Evolutionary conservation across 2,888 invertebrate species (phyloP), one percentile per base, ranked within the genome.

Genomic region (Eupithecia exiguata): DNA sequence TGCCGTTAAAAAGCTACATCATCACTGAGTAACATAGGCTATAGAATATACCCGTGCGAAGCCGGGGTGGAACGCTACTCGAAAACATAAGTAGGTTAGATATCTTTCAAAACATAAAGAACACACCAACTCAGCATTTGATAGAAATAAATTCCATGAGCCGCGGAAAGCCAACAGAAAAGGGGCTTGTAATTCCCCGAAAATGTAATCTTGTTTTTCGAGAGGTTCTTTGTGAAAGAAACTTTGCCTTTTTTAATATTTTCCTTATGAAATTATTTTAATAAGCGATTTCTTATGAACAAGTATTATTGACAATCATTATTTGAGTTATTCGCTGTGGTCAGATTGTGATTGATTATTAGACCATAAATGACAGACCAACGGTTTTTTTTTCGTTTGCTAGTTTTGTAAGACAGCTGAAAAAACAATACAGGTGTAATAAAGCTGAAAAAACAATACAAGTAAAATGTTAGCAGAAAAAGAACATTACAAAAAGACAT

Each of bases 181-280:
- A 73, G 74, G 74, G 76, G 70, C 77, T 75, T 73, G 70, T 79
- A 77, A 79, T 79, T 74, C 77, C 74, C 69, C 74, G 76, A 80
- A 81, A 74, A 82, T 69, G 80, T 83, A 81, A 84, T 83, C 83
- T 80, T 75, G 75, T 83, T 83, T 83, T 81, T 81, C 77, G 81
- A 84, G 81, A 75, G 76, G 75, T 81, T 80, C 79, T 83, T 81
- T 82, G 79, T 81, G 77, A 76, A 83, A 83, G 80, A 36, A 63
- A 63, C 35, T 53, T 53, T 21, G 21, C 21, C 53, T 53, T 53
- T 40, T 53, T 53, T 53, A 21, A 53, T 53, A 21, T 21, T 53
- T 21, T 12, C 21, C 9, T 14, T 30, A 25, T 25, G 10, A 61
- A 35, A 5, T 18, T 62, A 62, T 35, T 36, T 63, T 63, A 36